A percentile compares a stretch with the other conserved stretches of the same genome.
phyloP scores from a whole-genome alignment of 2,113 vertebrate species.

The Percina caprodes region DNA sequence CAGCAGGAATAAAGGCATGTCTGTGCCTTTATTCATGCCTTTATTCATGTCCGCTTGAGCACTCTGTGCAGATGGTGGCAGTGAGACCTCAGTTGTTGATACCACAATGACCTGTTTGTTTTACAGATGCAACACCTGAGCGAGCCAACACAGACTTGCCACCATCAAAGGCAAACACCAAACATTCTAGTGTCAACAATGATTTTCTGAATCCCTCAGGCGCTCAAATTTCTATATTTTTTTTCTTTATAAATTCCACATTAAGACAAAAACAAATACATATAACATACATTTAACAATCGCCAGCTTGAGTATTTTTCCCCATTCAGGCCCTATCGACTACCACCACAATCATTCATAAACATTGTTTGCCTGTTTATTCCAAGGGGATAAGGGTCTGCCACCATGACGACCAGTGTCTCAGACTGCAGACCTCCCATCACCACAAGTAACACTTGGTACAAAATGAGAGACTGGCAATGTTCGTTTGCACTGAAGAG shows the following conservation, averaged over 20 bases:
- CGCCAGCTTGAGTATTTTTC: background rate
- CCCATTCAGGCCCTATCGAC: slow-evolving; percentile 31
- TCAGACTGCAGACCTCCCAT: slow-evolving; percentile 54
- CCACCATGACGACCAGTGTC: slow-evolving; percentile 71
- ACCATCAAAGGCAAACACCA: slow-evolving; percentile 51
- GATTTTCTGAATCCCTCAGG: background rate
- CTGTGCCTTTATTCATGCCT: too few species aligned
- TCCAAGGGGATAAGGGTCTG: slow-evolving; percentile 65
- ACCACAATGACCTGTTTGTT: slow-evolving; percentile 71
- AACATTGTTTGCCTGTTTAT: slow-evolving; percentile 69
- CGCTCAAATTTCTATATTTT: background rate
- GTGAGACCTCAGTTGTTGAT: slow-evolving; percentile 49
- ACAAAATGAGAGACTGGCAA: slow-evolving; percentile 24
- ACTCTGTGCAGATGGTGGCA: slow-evolving; percentile 64
- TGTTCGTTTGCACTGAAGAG: background rate
- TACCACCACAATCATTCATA: slow-evolving; percentile 60
- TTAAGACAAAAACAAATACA: background rate
- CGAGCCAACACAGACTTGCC: slow-evolving; percentile 53
- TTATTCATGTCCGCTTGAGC: background rate
- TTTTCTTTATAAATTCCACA: slow-evolving; percentile 15
- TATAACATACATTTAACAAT: slow-evolving; percentile 1
- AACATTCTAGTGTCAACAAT: slow-evolving; percentile 5
- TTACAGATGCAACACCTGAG: slow-evolving; percentile 75
- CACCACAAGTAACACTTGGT: slow-evolving; percentile 50
- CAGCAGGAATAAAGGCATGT: slow-evolving; percentile 19